Base-by-base conservation (phyloP, 37 sponge, comb jelly and placozoan species). In the Aphrocallistes beatrix region DNA sequence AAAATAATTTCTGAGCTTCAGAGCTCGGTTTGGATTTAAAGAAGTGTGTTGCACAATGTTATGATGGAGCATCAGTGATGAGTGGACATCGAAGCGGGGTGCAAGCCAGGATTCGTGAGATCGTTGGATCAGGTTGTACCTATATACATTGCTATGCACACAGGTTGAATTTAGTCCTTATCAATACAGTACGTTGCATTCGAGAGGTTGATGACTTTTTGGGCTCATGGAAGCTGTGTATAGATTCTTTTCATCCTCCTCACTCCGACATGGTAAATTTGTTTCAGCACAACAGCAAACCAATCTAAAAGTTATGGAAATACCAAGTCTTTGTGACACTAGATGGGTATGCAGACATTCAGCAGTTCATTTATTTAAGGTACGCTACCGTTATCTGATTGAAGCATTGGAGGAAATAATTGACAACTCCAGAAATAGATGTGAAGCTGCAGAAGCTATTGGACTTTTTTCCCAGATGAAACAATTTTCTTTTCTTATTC, bases 281-380 rank as follows among this genome's bases (percentile, higher is more conserved):
- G 81, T 75, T 75, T 36, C 25, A 36, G 83, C 38, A 37, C 83
- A 85, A 75, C 38, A 37, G 81, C 19, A 81, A 50, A 60, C 38
- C 37, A 38, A 85, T 39, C 86, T 85, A 34, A 85, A 85, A 85
- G 86, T 85, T 23, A 36, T 85, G 10, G 86, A 85, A 85, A 85
- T 85, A 19, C 86, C 86, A 13, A 39, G 51, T n/a, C 86, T 60
- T 69, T 51, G 86, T 85, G 86, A 85, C 38, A 85, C 86, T 51
- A 39, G 81, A 8, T 85, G 38, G 86, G 69, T 51, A 69, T 85
- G 86, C 86, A 37, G 50, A 39, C 40, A 84, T 48, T 84, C 40
- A 51, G 69, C 86, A 34, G 86, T 85, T 30, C 50, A 85, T 69
- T 8, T 85, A 10, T 85, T 36, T 37, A 85, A 85, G 36, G 50